A percentile compares a stretch with the other conserved stretches of the same genome.
Conservation (phyloP, 2,113 vertebrate species). For the Pelodiscus sinensis region DNA sequence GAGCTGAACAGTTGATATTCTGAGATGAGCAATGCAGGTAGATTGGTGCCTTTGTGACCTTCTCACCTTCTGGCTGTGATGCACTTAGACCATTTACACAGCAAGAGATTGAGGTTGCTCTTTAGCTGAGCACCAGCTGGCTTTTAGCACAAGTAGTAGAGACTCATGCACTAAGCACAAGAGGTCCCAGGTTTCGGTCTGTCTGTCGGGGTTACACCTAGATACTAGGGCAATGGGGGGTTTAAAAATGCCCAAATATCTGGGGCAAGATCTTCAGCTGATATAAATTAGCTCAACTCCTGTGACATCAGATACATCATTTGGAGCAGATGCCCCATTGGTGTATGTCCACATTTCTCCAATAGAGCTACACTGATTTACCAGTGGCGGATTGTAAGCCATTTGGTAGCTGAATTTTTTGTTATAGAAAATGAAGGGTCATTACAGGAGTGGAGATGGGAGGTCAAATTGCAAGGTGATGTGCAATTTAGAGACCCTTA, state of each 20-base stretch:
- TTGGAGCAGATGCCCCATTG: not conserved
- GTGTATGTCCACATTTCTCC: not conserved
- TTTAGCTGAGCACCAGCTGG: too few relatives aligned
- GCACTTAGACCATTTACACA: too few relatives aligned
- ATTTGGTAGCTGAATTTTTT: not conserved
- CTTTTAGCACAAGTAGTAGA: too few relatives aligned
- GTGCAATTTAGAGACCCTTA: not conserved
- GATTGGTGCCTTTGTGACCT: not conserved
- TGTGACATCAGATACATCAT: not conserved
- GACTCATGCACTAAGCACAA: too few relatives aligned
- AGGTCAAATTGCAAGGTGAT: not conserved
- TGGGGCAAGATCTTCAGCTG: not conserved
- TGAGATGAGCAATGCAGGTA: not conserved
- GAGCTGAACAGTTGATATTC: slow-evolving; percentile 7
- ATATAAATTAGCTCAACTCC: fast-evolving
- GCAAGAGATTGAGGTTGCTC: too few relatives aligned
- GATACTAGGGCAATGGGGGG: fast-evolving
- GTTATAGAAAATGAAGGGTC: not conserved
- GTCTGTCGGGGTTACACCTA: too few relatives aligned
- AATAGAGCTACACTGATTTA: not conserved
- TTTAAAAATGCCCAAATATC: fast-evolving
- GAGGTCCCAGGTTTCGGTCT: too few relatives aligned
- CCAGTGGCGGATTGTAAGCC: not conserved
- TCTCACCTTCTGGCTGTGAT: too few relatives aligned
- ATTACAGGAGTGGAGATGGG: not conserved